phyloP scores from a whole-genome alignment of 64 coral and sea anemone genomes.

The Dendronephthya gigantea region DNA sequence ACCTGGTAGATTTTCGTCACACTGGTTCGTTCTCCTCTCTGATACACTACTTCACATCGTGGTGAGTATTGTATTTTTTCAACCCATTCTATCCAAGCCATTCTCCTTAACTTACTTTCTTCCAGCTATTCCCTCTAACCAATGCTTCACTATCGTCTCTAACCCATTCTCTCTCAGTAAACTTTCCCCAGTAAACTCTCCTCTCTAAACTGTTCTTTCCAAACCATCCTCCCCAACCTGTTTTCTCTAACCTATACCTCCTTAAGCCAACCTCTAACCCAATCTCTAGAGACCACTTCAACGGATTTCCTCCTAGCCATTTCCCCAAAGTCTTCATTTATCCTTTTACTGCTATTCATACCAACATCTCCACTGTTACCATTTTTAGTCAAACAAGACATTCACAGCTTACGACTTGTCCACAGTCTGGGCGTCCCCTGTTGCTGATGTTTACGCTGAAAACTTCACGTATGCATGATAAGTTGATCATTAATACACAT shows the following conservation, averaged over 20 bases:
- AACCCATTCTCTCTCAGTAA: too few species aligned
- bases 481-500: background rate
- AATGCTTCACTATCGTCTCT: too few species aligned
- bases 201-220: too few species aligned
- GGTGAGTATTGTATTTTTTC: conserved; percentile 26
- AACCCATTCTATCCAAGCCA: background rate
- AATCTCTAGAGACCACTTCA: too few species aligned
- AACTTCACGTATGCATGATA: background rate
- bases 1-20: conserved; percentile 64
- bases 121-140: too few species aligned
- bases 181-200: too few species aligned
- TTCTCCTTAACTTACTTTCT: background rate
- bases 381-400: conserved; percentile 15
- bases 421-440: background rate
- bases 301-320: too few species aligned
- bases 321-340: too few species aligned
- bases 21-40: conserved; percentile 70
- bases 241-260: too few species aligned
- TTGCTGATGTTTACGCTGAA: background rate
- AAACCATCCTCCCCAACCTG: too few species aligned
- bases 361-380: background rate
- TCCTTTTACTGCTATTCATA: too few species aligned
- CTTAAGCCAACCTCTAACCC: too few species aligned
- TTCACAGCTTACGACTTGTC: background rate
- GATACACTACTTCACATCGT: conserved; percentile 74